Percentiles rank a stretch among this genome's conserved stretches.
phyloP scores from a whole-genome alignment of 2,113 vertebrate species.

The Brachypteracias leptosomus region DNA sequence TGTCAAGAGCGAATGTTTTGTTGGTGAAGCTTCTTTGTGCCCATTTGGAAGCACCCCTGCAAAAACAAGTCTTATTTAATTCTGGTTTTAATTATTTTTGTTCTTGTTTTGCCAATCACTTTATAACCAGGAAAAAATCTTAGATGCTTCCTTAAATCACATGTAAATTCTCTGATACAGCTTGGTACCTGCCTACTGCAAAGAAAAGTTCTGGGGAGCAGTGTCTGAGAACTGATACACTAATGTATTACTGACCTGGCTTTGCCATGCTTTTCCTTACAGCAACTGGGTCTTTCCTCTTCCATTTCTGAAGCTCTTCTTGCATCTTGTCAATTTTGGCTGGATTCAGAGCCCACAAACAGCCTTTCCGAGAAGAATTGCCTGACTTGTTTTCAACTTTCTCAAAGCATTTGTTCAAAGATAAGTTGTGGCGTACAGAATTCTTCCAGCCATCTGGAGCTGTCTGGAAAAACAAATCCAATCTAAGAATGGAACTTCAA shows the following conservation, averaged over 20 bases:
- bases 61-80: not conserved
- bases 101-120: not conserved
- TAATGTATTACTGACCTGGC: conserved; percentile 77
- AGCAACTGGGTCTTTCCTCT: conserved; percentile 91
- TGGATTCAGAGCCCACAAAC: conserved; percentile 94
- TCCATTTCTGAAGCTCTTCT: conserved; percentile 97
- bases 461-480: conserved; percentile 78
- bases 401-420: conserved; percentile 98
- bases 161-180: rapidly evolving
- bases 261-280: conserved; percentile 96
- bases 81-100: not conserved
- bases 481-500: not conserved
- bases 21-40: not conserved
- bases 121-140: not conserved
- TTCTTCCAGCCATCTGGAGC: conserved; percentile 99
- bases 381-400: conserved; percentile 95
- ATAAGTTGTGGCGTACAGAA: conserved; percentile 97
- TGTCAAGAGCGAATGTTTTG: not conserved
- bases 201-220: not conserved
- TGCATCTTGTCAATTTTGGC: conserved; percentile 98
- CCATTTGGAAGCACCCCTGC: not conserved
- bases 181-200: not conserved
- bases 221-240: not conserved
- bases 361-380: conserved; percentile 91
- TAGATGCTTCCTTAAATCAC: not conserved